Percentiles rank a stretch among this genome's conserved stretches.
phyloP scores from a whole-genome alignment of 1,140 invertebrate species.

The Diabrotica undecimpunctata region DNA sequence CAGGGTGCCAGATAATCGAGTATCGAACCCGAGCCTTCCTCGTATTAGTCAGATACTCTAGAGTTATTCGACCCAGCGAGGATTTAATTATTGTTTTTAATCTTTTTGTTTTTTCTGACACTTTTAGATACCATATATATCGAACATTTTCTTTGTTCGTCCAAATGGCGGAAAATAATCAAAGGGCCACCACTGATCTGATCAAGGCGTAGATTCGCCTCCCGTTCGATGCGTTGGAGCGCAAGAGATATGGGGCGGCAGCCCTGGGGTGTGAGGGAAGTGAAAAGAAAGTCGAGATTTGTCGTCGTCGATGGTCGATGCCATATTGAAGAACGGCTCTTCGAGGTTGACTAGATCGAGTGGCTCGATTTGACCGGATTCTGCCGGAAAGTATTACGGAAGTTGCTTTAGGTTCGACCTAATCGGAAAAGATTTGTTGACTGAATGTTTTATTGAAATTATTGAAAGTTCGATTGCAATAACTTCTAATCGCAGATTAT shows the following conservation, averaged over 20 bases:
- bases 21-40: too few species aligned
- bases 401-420: neutral
- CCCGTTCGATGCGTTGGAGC: neutral
- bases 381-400: neutral
- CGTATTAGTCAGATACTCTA: too few species aligned
- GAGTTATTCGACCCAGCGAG: too few species aligned
- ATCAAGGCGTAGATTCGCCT: neutral
- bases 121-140: too few species aligned
- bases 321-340: neutral
- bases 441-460: neutral
- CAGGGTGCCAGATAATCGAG: too few species aligned
- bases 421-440: constrained; percentile 1
- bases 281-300: neutral
- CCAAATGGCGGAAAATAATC: too few species aligned
- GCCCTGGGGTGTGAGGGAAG: neutral
- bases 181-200: neutral
- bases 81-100: too few species aligned
- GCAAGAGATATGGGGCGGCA: neutral
- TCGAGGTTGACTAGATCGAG: neutral
- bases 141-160: too few species aligned
- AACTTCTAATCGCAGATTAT: neutral
- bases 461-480: neutral
- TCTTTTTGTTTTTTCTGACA: too few species aligned
- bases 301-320: neutral
- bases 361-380: neutral